Evolutionary conservation across 2,888 invertebrate species (phyloP).

Genomic region (Xanthia togata): DNA sequence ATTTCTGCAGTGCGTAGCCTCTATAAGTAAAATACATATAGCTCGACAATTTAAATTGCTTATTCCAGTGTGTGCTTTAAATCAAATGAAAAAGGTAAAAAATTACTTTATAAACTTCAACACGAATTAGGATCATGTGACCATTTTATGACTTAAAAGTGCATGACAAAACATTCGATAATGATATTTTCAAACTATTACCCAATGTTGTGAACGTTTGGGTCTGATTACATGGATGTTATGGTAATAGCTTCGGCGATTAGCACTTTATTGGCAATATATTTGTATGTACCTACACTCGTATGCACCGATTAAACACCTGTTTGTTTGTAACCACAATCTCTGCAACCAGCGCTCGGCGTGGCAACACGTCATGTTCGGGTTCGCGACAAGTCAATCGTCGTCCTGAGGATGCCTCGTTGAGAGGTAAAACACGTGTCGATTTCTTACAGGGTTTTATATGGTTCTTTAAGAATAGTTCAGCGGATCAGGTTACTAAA

Average conservation of each 20-base stretch:
- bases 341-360: too few species aligned
- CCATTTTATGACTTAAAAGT: not conserved
- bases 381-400: too few species aligned
- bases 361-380: too few species aligned
- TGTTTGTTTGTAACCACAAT: not conserved
- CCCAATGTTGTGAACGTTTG: not conserved
- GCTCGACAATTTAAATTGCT: not conserved
- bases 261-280: not conserved
- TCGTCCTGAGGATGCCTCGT: too few species aligned
- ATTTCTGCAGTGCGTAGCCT: not conserved
- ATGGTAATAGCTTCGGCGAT: conserved; percentile 11
- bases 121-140: not conserved
- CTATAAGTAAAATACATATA: not conserved
- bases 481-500: too few species aligned
- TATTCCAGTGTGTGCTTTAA: not conserved
- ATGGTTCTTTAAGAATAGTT: too few species aligned
- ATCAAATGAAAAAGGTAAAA: too few species aligned
- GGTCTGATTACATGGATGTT: conserved; percentile 29
- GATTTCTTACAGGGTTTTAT: too few species aligned
- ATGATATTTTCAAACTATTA: conserved; percentile 26
- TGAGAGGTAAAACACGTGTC: too few species aligned
- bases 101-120: too few species aligned
- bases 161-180: not conserved
- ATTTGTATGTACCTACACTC: not conserved
- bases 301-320: not conserved